These are phyloP conservation scores for Patella ulyssiponensis DNA, from an alignment of 2,888 invertebrate species.

Conservation along the genomic window DNA sequence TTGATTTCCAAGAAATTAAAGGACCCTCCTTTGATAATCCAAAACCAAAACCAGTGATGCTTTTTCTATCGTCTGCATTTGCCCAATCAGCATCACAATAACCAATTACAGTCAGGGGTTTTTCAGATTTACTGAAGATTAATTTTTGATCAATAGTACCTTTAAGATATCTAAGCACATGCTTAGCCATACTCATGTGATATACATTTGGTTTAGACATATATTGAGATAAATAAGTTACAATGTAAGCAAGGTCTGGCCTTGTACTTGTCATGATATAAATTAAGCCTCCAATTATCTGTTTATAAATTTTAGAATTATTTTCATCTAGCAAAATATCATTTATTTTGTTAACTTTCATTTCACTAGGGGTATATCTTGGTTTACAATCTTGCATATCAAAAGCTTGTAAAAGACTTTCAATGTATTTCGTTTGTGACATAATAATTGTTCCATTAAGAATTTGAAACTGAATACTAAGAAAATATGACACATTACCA, in stretches of 20 bases:
- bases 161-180: constrained; percentile 27
- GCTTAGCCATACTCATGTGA: constrained; percentile 19
- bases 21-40: background rate
- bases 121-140: constrained; percentile 12
- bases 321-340: background rate
- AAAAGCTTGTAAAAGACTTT: background rate
- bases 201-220: constrained; percentile 12
- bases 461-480: constrained; percentile 21
- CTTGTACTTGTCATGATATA: constrained; percentile 28
- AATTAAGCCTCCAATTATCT: constrained; percentile 23
- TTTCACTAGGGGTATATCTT: constrained; percentile 18
- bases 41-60: constrained; percentile 23
- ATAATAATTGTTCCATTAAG: constrained; percentile 10
- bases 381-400: constrained; percentile 24
- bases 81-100: constrained; percentile 2
- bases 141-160: constrained; percentile 15
- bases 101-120: background rate
- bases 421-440: constrained; percentile 18
- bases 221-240: constrained; percentile 25
- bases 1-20: background rate
- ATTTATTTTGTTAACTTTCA: background rate
- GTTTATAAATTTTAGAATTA: constrained; percentile 15
- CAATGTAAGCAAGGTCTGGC: constrained; percentile 19
- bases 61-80: constrained; percentile 14
- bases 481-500: constrained; percentile 20